Base-by-base conservation (phyloP, 2,888 invertebrate genomes). In the Drosophila nigritarsus region DNA sequence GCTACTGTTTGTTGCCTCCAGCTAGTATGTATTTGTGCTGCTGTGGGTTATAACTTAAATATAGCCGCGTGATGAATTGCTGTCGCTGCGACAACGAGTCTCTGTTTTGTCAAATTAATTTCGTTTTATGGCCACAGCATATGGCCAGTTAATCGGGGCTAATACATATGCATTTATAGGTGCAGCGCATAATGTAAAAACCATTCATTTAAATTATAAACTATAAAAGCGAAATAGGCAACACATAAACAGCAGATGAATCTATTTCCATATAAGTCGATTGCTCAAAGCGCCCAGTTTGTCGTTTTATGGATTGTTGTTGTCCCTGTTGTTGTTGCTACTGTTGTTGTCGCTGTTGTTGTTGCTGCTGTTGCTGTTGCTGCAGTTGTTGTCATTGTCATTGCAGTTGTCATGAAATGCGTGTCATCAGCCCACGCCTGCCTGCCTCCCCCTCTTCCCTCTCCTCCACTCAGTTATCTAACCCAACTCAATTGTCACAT, bases 181-280 rank as follows among this genome's bases (percentile, higher is more conserved):
- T 80, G 85, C 78, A 73, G 81, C 79, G 58, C 69, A 55, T 24
- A 65, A 71, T 85, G 83, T 89, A 89, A 83, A 80, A 74, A 73
- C 69, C 78, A 89, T 87, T 89, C 83, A 87, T 87, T 87, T 87
- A 87, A 89, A 87, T 89, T 89, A 87, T 87, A 77, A 87, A 81
- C 86, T 77, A 88, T 82, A 86, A 87, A 86, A 73, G 73, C 82
- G 65, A 87, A 75, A 77, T 69, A 67, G 78, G 75, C 78, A 72
- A 64, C 13, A 29, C 27, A 66, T 29, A 59, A 49, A 49, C 32
- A 30, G 49, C 29, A 59, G 62, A 64, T 36, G 71, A 55, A 56
- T 73, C 60, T 65, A 63, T 50, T 68, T 68, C 85, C 87, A 79
- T 87, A 89, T 78, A 87, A 78, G 85, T 85, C 75, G 86, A 80